Evolutionary conservation across 2,113 vertebrate genomes (phyloP), one percentile per base, ranked within the genome.

Genomic region (Lucifuga dentata): DNA sequence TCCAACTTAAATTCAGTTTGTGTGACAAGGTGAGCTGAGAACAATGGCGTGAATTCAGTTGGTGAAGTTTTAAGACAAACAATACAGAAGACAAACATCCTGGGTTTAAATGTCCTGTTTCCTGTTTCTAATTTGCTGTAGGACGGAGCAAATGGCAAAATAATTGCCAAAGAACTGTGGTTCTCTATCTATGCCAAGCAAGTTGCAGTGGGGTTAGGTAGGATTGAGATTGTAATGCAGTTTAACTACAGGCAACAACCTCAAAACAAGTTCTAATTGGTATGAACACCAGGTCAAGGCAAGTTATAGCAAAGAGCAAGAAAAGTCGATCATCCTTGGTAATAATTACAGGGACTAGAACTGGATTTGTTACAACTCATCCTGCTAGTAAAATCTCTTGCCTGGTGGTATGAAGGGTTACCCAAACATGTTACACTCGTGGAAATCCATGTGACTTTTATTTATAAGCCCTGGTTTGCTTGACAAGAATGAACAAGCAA

Each of bases 281-380:
- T 26, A 13, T 5, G 58, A 16, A 32, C 12, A 16, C 21, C 46
- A n/a, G 5, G 38, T 16, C 8, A 6, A 15, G 24, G 26, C 26
- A 60, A 20, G 3, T 40, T 20, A 16, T 5, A 29, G 55, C 26
- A 39, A 12, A 62, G 21, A 21, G 13, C 16, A 41, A 11, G 20
- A 8, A 26, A 2, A 35, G 26, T 1, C 12, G 5, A 20, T 36
- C 7, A 3, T 26, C 15, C 13, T 43, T 38, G 33, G 67, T 26
- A 16, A 12, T 26, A 45, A 53, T 11, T 3, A 45, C 12, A 23
- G 12, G n/a, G 40, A 65, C 8, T 53, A 3, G 15, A 43, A 44
- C 41, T 23, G 8, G 49, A 21, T 55, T 45, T 62, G 23, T 55
- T 71, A 39, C 11, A 21, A 46, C 57, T 35, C 1, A 2, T 59